phyloP scores from a whole-genome alignment of 1,140 invertebrate species.

The Pseudomyrmex cubaensis region DNA sequence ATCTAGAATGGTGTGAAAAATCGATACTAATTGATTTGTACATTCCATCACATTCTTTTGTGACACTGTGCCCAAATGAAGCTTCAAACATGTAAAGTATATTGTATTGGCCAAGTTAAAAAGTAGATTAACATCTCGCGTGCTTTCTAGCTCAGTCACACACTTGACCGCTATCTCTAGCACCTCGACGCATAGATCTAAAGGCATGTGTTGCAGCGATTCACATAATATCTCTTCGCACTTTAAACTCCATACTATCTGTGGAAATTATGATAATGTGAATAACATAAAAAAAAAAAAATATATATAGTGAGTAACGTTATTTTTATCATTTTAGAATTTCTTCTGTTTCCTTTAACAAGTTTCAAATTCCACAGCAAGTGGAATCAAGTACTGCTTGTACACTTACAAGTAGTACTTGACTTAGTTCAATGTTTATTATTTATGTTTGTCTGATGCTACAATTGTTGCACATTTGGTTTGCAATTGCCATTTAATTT shows the following conservation, averaged over 20 bases:
- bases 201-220: constrained; percentile 76
- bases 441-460: too few relatives aligned
- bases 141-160: constrained; percentile 72
- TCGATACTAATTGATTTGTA: constrained; percentile 62
- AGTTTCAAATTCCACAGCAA: too few relatives aligned
- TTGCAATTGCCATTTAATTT: too few relatives aligned
- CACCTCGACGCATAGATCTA: constrained; percentile 80
- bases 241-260: constrained; percentile 78
- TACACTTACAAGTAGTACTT: too few relatives aligned
- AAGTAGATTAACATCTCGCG: constrained; percentile 67
- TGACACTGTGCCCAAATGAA: constrained; percentile 61
- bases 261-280: constrained; percentile 11
- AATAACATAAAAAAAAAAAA: neutral
- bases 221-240: constrained; percentile 79
- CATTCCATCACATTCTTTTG: constrained; percentile 20
- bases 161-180: constrained; percentile 72
- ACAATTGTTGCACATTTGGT: too few relatives aligned
- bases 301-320: constrained; percentile 12
- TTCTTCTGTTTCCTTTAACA: neutral
- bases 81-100: constrained; percentile 58
- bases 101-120: constrained; percentile 66
- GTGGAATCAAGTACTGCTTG: too few relatives aligned
- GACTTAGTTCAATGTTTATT: too few relatives aligned
- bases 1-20: constrained; percentile 74
- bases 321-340: neutral